Conservation (phyloP, 2,888 invertebrate species). For the Theristus sp. region DNA sequence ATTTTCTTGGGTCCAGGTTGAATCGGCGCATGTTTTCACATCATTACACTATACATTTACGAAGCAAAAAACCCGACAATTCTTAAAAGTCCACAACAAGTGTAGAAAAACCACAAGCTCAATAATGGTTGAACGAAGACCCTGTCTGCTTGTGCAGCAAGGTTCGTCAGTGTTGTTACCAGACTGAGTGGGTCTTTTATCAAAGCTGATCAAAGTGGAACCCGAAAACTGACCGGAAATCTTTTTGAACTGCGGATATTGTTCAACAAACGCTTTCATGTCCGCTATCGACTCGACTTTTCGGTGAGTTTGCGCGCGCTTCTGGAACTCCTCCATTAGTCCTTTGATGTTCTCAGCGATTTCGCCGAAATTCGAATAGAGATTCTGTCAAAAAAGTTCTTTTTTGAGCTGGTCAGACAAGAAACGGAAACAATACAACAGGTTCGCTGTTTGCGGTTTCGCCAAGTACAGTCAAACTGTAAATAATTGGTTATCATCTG, state of each 20-base stretch:
- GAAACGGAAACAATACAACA: background rate
- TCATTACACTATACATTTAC: no score
- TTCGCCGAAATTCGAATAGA: slow-evolving; percentile 91
- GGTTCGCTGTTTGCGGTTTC: background rate
- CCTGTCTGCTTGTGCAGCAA: no score
- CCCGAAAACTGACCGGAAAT: slow-evolving; percentile 36
- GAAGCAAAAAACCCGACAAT: no score
- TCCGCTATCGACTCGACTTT: slow-evolving; percentile 94
- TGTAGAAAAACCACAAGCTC: no score
- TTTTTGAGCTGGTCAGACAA: background rate
- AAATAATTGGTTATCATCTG: background rate
- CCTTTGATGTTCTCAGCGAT: slow-evolving; percentile 90
- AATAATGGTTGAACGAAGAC: no score
- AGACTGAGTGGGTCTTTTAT: no score
- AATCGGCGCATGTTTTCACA: no score
- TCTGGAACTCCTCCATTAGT: slow-evolving; percentile 91
- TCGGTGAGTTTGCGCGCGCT: slow-evolving; percentile 73
- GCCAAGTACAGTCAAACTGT: background rate
- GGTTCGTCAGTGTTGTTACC: no score
- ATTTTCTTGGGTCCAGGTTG: no score
- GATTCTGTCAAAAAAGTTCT: slow-evolving; percentile 44
- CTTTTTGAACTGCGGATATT: slow-evolving; percentile 84
- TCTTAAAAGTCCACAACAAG: no score
- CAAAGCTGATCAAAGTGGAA: no score
- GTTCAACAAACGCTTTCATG: slow-evolving; percentile 78